Conservation (phyloP, 1,140 invertebrate species). For the Chrysoperla carnea region DNA sequence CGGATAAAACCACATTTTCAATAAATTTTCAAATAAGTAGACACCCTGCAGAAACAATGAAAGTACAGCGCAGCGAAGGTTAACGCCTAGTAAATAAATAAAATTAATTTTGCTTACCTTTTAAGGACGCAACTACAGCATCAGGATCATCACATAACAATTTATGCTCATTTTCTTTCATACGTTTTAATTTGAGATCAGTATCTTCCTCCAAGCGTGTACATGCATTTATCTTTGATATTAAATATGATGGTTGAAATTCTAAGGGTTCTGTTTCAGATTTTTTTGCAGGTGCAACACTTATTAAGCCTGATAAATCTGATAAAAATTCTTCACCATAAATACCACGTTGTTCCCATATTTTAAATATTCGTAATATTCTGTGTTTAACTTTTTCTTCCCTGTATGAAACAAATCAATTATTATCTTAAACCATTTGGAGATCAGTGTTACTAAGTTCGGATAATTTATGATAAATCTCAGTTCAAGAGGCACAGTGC, state of each 20-base stretch:
- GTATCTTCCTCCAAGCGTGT: slow-evolving; percentile 44
- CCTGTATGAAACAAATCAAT: slow-evolving; percentile 31
- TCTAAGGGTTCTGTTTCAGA: slow-evolving; percentile 38
- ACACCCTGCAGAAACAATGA: too few species aligned
- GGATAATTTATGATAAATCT: background rate
- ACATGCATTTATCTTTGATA: slow-evolving; percentile 47
- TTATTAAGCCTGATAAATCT: slow-evolving; percentile 63
- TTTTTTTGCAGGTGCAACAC: slow-evolving; percentile 53
- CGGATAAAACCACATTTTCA: too few species aligned
- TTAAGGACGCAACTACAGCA: slow-evolving; percentile 44
- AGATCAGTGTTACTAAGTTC: background rate
- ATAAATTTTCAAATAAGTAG: too few species aligned
- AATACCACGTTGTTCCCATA: slow-evolving; percentile 81
- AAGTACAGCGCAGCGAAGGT: too few species aligned
- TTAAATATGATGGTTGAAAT: slow-evolving; percentile 40
- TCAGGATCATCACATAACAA: slow-evolving; percentile 39
- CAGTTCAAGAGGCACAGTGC: background rate
- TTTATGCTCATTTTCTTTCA: slow-evolving; percentile 33
- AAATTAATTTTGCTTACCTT: slow-evolving; percentile 30
- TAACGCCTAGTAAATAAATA: too few species aligned
- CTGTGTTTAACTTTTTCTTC: slow-evolving; percentile 76
- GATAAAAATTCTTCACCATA: slow-evolving; percentile 75
- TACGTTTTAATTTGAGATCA: slow-evolving; percentile 38
- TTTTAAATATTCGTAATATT: slow-evolving; percentile 78
- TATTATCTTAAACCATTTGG: background rate